Evolutionary conservation across 2,797 vertebrate species (phyloP), one percentile per base, ranked within the genome.

Genomic region (Sarcophilus harrisii): DNA sequence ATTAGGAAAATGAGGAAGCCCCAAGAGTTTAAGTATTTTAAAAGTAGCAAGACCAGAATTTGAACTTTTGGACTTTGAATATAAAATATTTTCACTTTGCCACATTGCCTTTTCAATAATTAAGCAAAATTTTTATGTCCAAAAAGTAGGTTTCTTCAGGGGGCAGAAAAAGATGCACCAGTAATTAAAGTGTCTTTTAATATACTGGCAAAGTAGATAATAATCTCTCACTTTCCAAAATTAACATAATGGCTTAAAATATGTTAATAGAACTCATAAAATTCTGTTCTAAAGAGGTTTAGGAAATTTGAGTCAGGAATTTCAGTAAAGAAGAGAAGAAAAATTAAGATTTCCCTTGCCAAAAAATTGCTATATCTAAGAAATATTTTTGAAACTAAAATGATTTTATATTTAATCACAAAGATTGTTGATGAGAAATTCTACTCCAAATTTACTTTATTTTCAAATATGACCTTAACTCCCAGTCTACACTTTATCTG

Each of bases 391-490:
- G 38, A 87, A 27, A 45, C 38, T 81, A 24, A 45, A 81, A 27
- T 81, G n/a, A 45, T 87, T 45, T 87, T 87, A 87, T 81, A 87
- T n/a, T 38, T 24, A 38, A 45, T 28, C 38, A 87, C 38, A 24
- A 8, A 4, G 10, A 27, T 27, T 87, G 24, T 87, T 87, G 0
- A 57, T 12, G 28, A 59, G 21, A 45, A 13, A 18, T 58, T 28
- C 6, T 16, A n/a, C 32, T 73, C 29, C 28, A 81, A 81, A 73
- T 58, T 30, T 32, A 30, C 0, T 0, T 57, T 29, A 28, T 0
- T 0, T 24, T 0, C 2, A 57, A 57, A 8, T 30, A 55, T 55
- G 27, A 0, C 1, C 4, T 13, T 30, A 45, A 6, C 2, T 0
- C 73, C 21, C 1, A 1, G 27, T 54, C 87, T 57, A 16, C 8